Base-by-base conservation (phyloP, 2,797 vertebrate species). In the Paratrypauchen microcephalus region DNA sequence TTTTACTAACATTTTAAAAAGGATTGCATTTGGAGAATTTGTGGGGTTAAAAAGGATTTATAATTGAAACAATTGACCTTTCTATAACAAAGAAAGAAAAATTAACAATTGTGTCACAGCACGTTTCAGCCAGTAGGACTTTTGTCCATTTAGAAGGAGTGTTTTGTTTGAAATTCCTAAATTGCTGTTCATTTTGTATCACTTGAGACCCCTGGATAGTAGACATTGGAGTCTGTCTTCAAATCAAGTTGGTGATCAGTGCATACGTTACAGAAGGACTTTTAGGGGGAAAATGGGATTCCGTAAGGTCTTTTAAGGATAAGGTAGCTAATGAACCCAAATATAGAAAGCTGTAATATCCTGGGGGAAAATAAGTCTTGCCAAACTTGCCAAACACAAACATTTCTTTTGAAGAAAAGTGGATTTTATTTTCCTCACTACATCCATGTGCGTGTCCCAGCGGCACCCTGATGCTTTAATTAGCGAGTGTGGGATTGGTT, bases 401-500 rank as follows among this genome's bases (percentile, higher is more conserved):
- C 68, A 78, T 71, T 66, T 47, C 28, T 60, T 30, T 19, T 1
- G 16, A 7, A 77, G 70, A 64, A 79, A 71, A 73, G 60, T 72
- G 66, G 63, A 76, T 68, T 21, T 32, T 23, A n/a, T 65, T 55
- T 66, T 60, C 26, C 26, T 32, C 50, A n/a, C 45, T 59, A 48
- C 30, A 72, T 61, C 21, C 50, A 58, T 78, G 39, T 72, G 57
- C 66, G 66, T 75, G 80, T 80, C 79, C 82, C 61, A 71, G 73
- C 57, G 26, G 71, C 73, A 75, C 70, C 70, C 73, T 71, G 65
- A 78, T 80, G 84, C 81, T 79, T 86, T 92, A 86, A 88, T 88
- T 88, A 88, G 86, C 41, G 60, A 82, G 78, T 80, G 66, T 75
- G 84, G 80, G 81, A 86, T 89, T 85, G 75, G 82, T 87, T 72